Percentiles rank a stretch among this genome's conserved stretches.
phyloP scores from a whole-genome alignment of 1,140 invertebrate species.

The Acromyrmex echinatior region DNA sequence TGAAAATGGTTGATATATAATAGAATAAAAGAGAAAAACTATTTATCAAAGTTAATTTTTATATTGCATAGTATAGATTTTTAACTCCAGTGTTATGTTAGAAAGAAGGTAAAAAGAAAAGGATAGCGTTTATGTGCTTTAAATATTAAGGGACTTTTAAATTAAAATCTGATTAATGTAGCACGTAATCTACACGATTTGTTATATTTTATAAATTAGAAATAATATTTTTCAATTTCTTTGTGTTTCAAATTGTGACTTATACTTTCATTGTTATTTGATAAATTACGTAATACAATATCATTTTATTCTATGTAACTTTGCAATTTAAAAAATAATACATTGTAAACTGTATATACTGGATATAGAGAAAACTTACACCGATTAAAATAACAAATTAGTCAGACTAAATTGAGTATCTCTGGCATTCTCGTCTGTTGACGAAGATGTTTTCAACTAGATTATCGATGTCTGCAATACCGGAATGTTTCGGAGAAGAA shows the following conservation, averaged over 20 bases:
- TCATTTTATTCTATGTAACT: not conserved
- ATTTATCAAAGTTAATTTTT: not conserved
- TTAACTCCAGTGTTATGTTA: not conserved
- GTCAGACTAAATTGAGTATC: constrained; percentile 31
- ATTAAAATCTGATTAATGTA: not conserved
- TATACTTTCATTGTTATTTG: not conserved
- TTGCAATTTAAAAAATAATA: not conserved
- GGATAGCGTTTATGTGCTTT: not conserved
- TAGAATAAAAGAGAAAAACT: not conserved
- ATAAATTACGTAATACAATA: not conserved
- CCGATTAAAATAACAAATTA: constrained; percentile 35
- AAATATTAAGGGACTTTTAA: not conserved
- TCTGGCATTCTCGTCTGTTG: constrained; percentile 33
- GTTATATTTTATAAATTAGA: not conserved
- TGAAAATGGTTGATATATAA: not conserved
- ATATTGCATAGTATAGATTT: not conserved
- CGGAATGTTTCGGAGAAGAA: not conserved
- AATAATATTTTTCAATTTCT: not conserved
- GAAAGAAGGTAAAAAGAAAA: not conserved
- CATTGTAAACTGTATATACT: not conserved
- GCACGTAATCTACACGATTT: not conserved
- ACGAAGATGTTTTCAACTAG: constrained; percentile 31
- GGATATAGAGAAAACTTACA: not conserved
- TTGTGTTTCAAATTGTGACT: not conserved
- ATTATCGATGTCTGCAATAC: constrained; percentile 22